Percentiles rank a stretch among this genome's conserved stretches.
These are phyloP conservation scores for Synaphobranchus kaupii DNA, from an alignment of 2,797 vertebrate genomes.

Conservation along the genomic window DNA sequence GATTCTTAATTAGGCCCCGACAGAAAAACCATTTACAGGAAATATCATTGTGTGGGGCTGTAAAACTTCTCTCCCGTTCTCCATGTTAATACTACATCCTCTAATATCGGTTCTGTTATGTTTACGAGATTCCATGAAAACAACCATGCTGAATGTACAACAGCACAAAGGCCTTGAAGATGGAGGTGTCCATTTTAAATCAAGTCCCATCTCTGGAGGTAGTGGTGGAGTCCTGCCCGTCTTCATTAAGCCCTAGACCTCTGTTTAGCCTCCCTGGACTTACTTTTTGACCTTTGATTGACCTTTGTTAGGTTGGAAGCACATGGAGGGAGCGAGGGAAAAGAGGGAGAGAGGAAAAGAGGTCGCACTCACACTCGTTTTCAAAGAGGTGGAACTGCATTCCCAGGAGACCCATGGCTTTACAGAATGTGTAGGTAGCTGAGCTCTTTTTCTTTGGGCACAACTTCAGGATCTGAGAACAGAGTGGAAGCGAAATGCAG, in stretches of 20 bases:
- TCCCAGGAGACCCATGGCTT: constrained; percentile 90
- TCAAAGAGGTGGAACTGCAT: constrained; percentile 98
- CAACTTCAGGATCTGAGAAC: constrained; percentile 89
- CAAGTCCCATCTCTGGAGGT: not conserved
- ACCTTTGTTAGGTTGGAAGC: not conserved
- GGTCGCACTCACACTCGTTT: constrained; percentile 88
- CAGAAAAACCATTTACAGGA: not conserved
- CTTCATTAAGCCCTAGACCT: not conserved
- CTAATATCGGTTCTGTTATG: not conserved
- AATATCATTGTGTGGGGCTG: not conserved
- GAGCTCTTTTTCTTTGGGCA: constrained; percentile 98
- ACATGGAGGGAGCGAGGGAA: not conserved
- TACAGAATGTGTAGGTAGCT: constrained; percentile 96
- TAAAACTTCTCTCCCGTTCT: not conserved
- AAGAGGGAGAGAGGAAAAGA: not conserved
- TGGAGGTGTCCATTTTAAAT: not conserved
- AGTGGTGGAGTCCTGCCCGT: not conserved
- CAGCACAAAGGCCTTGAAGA: not conserved
- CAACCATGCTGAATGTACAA: too few relatives aligned
- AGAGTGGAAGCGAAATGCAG: constrained; percentile 24
- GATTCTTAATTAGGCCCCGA: not conserved
- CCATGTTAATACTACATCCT: constrained; percentile 3
- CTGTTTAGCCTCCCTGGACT: not conserved
- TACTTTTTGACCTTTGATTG: not conserved
- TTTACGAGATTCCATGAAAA: not conserved